Conservation (phyloP, 2,797 vertebrate genomes). For the Potorous gilbertii region DNA sequence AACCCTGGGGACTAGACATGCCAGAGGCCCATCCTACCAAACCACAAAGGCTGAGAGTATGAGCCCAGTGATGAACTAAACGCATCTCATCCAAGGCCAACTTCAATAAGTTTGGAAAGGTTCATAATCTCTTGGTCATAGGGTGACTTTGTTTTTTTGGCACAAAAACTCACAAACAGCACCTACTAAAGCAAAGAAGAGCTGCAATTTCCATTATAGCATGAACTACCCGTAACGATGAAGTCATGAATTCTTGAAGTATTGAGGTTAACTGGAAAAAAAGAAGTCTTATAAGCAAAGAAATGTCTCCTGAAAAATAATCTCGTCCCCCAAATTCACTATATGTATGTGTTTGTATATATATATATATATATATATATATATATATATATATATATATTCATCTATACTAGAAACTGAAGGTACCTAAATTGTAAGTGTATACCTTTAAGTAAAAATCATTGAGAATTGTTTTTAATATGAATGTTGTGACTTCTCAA, state of each 20-base stretch:
- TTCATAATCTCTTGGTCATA: neutral
- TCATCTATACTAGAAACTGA: neutral
- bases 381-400: neutral
- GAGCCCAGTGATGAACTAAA: neutral
- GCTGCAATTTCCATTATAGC: neutral
- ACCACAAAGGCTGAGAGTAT: neutral
- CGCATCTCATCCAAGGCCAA: neutral
- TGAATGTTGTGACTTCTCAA: neutral
- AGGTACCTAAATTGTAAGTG: neutral
- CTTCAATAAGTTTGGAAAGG: neutral
- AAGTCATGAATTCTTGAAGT: neutral
- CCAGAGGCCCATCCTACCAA: neutral
- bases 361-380: neutral
- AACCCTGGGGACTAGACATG: neutral
- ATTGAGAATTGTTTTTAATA: neutral
- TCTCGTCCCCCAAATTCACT: neutral
- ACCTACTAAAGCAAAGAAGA: neutral
- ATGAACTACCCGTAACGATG: neutral
- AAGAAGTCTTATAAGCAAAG: neutral
- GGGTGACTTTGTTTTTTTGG: neutral
- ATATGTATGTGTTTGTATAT: neutral
- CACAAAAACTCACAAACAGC: neutral
- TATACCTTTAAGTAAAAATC: neutral
- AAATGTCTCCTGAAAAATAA: neutral
- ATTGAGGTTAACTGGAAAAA: neutral